Evolutionary conservation across 2,113 vertebrate genomes (phyloP), one percentile per base, ranked within the genome.

Genomic region (Odocoileus virginianus): DNA sequence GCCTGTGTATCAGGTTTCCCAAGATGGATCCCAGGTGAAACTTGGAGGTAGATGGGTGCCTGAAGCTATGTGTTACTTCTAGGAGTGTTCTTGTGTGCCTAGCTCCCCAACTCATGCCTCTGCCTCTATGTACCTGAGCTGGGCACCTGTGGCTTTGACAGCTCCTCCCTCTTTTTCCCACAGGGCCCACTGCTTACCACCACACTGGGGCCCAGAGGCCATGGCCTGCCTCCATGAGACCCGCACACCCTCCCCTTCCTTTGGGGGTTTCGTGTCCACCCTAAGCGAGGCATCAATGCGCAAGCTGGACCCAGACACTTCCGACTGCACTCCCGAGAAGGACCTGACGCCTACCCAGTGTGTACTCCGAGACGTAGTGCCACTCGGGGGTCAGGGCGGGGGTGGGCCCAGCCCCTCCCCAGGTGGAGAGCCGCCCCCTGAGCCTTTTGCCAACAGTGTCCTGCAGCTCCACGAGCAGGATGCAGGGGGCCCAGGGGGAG

Each of bases 281-380:
- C 98, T 99, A 55, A 99, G 99, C 0, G 99, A 99, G 89, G 99
- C 99, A 4, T 99, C 99, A 5, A 99, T 99, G 97, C 99, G 99
- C 61, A 99, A 99, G 54, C 98, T 99, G 43, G 99, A 99, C 98
- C 99, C 99, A 21, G 99, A 99, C 88, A 99, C 99, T 15, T 99
- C 99, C 0, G 99, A 99, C 95, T 99, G 99, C 98, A 99, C 99
- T 76, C 99, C 99, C 0, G 99, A 99, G 94, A 99, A 99, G 97
- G 99, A 99, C 98, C 98, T 99, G 94, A 99, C 99, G 2, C 99
- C 99, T 21, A 99, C 99, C 43, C 99, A 99, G 98, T 99, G 99
- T 87, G 99, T 99, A 52, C 98, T 99, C 64, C 99, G 99, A n/a
- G 99, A 99, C 23, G 99, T 99, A 64, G 99, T 99, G 92, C 99